Percentiles rank a stretch among this genome's conserved stretches.
Conservation (phyloP, 2,888 invertebrate species). For the Epinotia brunnichana region DNA sequence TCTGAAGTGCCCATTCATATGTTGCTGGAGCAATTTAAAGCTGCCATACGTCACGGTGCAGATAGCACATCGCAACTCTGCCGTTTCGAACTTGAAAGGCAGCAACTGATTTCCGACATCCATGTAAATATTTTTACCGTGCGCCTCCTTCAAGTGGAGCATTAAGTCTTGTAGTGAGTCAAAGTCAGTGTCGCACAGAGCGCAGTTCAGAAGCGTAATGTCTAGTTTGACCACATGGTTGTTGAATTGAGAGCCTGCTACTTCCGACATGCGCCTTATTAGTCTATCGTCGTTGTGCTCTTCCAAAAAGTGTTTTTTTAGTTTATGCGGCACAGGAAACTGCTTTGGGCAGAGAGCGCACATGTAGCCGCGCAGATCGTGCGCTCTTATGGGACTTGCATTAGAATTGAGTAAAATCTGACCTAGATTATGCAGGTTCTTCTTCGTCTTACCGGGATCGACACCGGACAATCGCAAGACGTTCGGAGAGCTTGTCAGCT, state of each 20-base stretch:
- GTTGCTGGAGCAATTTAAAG: constrained; percentile 67
- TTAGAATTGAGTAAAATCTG: constrained; percentile 62
- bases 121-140: constrained; percentile 53
- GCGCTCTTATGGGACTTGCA: constrained; percentile 62
- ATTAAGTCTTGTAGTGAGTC: constrained; percentile 56
- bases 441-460: constrained; percentile 47
- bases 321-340: constrained; percentile 54
- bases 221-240: constrained; percentile 63
- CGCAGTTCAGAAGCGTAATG: constrained; percentile 61
- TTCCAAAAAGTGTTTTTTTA: constrained; percentile 62
- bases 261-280: constrained; percentile 54
- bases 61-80: constrained; percentile 60
- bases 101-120: constrained; percentile 64
- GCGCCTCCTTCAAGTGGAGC: constrained; percentile 55
- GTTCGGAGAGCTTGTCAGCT: constrained; percentile 50
- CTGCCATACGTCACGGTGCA: constrained; percentile 57
- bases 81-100: constrained; percentile 67
- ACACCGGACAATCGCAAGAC: constrained; percentile 18
- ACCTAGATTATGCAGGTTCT: constrained; percentile 58
- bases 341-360: constrained; percentile 60
- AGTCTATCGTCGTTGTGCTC: constrained; percentile 59
- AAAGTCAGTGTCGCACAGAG: constrained; percentile 57
- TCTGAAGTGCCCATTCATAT: constrained; percentile 68
- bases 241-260: constrained; percentile 47
- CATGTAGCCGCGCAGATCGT: constrained; percentile 59